Evolutionary conservation across 2,113 vertebrate species (phyloP).

Genomic region (Rhinopomastus cyanomelas): DNA sequence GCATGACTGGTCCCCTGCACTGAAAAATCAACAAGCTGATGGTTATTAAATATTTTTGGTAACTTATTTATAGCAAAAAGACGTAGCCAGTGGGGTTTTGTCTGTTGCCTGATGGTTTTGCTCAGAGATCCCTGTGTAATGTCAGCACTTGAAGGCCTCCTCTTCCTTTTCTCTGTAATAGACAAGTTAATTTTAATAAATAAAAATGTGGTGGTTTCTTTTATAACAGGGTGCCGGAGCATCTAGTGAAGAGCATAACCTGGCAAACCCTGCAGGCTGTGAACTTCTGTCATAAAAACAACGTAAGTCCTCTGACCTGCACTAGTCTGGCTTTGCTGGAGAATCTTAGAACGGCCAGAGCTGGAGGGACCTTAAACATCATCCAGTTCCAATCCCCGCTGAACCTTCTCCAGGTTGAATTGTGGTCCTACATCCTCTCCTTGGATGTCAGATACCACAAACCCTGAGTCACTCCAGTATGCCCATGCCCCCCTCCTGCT

Average conservation of each 20-base stretch:
- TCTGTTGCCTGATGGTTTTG: not conserved
- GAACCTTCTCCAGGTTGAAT: not conserved
- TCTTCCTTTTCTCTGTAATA: not conserved
- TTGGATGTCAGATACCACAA: not conserved
- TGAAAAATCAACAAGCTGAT: too few relatives aligned
- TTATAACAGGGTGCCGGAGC: conserved; percentile 84
- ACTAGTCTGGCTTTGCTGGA: rapidly evolving
- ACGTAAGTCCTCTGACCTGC: conserved; percentile 76
- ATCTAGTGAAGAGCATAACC: conserved; percentile 88
- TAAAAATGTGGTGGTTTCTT: not conserved
- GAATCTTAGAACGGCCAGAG: too few relatives aligned
- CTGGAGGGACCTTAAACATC: too few relatives aligned
- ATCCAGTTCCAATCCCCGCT: not conserved
- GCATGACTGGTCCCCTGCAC: too few relatives aligned
- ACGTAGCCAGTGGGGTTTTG: not conserved
- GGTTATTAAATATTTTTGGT: not conserved
- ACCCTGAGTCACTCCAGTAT: not conserved
- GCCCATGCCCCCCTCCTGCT: not conserved
- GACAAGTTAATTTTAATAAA: not conserved
- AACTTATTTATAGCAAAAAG: not conserved
- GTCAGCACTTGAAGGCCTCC: not conserved
- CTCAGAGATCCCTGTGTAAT: not conserved
- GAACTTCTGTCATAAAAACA: conserved; percentile 96
- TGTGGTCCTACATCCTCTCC: not conserved
- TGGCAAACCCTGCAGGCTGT: conserved; percentile 96